Conservation (phyloP, 2,888 invertebrate species). For the Auanema freiburgensis region DNA sequence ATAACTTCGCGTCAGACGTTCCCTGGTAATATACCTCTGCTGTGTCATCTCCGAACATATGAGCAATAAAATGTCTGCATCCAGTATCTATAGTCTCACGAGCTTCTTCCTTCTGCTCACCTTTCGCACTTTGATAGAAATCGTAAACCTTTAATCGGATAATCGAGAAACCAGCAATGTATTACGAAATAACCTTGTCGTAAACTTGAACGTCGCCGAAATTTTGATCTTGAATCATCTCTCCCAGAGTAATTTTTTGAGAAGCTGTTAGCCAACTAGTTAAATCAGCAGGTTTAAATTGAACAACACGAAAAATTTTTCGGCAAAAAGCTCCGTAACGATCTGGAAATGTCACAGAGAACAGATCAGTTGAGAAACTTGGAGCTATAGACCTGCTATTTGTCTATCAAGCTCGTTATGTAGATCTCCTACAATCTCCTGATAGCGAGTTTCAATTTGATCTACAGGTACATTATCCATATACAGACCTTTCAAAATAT, state of each 20-base stretch:
- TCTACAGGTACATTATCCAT: slow-evolving; percentile 39
- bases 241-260: slow-evolving; percentile 34
- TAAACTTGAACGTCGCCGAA: slow-evolving; percentile 38
- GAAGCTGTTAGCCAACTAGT: slow-evolving; percentile 37
- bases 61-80: slow-evolving; percentile 43
- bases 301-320: slow-evolving; percentile 45
- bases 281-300: slow-evolving; percentile 39
- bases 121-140: slow-evolving; percentile 34
- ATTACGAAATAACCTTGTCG: slow-evolving; percentile 38
- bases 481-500: slow-evolving; percentile 26
- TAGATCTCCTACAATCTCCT: slow-evolving; percentile 39
- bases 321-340: slow-evolving; percentile 48
- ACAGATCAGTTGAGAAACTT: neutral
- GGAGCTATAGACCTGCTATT: slow-evolving; percentile 32
- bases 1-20: neutral
- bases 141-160: slow-evolving; percentile 31
- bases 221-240: slow-evolving; percentile 37
- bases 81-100: slow-evolving; percentile 41
- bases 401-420: slow-evolving; percentile 34
- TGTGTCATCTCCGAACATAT: slow-evolving; percentile 44
- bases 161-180: too few relatives aligned
- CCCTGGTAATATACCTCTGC: slow-evolving; percentile 28
- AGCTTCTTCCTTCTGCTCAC: slow-evolving; percentile 40
- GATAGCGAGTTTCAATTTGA: slow-evolving; percentile 37
- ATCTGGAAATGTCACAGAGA: slow-evolving; percentile 23